Evolutionary conservation across 2,113 vertebrate species (phyloP), one percentile per base, ranked within the genome.

Genomic region (Oostethus manadensis): DNA sequence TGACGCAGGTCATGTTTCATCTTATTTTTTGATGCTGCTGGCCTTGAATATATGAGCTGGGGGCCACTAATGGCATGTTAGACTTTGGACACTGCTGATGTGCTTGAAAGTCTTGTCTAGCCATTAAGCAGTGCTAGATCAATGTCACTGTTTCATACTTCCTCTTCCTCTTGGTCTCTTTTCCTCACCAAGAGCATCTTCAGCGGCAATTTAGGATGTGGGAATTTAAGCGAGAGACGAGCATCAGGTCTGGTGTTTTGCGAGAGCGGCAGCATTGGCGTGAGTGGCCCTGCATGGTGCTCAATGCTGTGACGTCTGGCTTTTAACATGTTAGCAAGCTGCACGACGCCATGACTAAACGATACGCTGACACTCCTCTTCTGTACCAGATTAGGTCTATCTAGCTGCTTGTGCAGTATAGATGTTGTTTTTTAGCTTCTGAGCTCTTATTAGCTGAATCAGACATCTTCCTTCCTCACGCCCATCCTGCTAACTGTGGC

Each of bases 231-330:
- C 83, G 93, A 94, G 90, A 92, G 96, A 89, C 92, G 91, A 85
- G 94, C 93, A 44, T 98, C 93, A 64, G 96, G 96, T 87, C 92
- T 98, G 87, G 94, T 98, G 85, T 95, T 98, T 93, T 95, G 92
- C 90, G 94, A 96, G 84, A 92, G 91, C 89, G 90, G 91, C 87
- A 86, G 90, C 56, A 89, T 94, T 84, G 92, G 91, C 91, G 96
- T 99, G 94, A 97, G 94, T 97, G 86, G 77, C 81, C 62, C 78
- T 89, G 78, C 90, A 86, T 89, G 74, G 66, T 44, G 38, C 33
- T 0, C 58, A 78, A 58, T 71, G 51, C 77, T 78, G 65, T 79
- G 80, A 78, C 70, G 51, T 58, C 49, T 51, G 40, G 60, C 56
- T 17, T n/a, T 60, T 60, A 8, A 56, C 91, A 92, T 92, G 91